Percentiles rank a stretch among this genome's conserved stretches.
Evolutionary conservation across 2,113 vertebrate species (phyloP).

Genomic region (Ptychochromis oligacanthus): DNA sequence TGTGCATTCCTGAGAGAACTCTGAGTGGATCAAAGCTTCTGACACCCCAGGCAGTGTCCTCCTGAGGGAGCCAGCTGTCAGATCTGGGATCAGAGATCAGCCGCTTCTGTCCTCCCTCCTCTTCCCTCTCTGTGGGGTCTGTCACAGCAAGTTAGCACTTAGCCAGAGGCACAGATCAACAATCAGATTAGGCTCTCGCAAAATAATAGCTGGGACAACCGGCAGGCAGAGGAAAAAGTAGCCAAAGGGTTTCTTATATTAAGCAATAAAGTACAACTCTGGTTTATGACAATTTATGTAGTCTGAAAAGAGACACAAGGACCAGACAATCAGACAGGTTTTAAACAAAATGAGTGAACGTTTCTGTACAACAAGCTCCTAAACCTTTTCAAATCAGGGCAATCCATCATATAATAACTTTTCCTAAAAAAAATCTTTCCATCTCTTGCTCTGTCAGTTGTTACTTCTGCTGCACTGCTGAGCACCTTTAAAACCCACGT

Average conservation of each 20-base stretch:
- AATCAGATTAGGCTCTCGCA: conserved; percentile 48
- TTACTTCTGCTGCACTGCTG: background rate
- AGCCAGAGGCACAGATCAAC: conserved; percentile 58
- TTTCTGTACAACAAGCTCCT: background rate
- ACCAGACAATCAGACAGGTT: background rate
- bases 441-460: background rate
- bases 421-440: background rate
- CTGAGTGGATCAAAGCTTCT: conserved; percentile 71
- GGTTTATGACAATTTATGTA: background rate
- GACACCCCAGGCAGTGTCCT: conserved; percentile 68
- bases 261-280: background rate
- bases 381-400: background rate
- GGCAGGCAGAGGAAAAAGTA: background rate
- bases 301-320: background rate
- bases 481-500: background rate
- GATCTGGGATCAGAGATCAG: conserved; percentile 73
- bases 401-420: background rate
- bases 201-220: conserved; percentile 33
- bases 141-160: conserved; percentile 69
- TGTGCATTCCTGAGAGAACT: conserved; percentile 66
- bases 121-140: conserved; percentile 64
- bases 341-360: background rate
- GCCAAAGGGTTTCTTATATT: background rate
- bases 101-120: conserved; percentile 51
- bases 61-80: conserved; percentile 70